Evolutionary conservation across 2,113 vertebrate genomes (phyloP).

Genomic region (Chloropsis cyanopogon): DNA sequence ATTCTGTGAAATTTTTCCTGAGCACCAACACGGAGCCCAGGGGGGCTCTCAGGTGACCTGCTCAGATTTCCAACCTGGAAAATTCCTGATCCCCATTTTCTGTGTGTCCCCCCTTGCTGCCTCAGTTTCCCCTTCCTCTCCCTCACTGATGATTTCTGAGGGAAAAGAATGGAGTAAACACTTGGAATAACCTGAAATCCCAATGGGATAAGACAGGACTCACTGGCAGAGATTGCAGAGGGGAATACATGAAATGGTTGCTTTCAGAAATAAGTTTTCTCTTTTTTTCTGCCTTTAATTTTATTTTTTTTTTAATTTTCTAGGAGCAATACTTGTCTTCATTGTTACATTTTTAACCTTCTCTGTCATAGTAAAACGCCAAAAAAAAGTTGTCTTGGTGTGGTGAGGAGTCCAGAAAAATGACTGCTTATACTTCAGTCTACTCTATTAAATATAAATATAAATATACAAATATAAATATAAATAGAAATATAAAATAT

Average conservation of each 20-base stretch:
- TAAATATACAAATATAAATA: neutral
- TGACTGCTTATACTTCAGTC: neutral
- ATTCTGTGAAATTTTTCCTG: neutral
- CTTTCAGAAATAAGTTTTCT: neutral
- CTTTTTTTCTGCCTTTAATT: too few relatives aligned
- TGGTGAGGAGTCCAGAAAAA: neutral
- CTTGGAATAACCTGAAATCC: neutral
- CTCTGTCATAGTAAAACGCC: neutral
- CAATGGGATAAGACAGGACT: rapidly evolving
- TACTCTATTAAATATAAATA: neutral
- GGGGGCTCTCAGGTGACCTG: too few relatives aligned
- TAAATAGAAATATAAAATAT: too few relatives aligned
- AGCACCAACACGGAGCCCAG: neutral
- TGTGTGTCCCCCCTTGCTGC: too few relatives aligned
- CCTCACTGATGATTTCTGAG: neutral
- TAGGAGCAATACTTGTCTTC: neutral
- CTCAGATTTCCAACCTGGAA: neutral
- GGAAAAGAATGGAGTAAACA: neutral
- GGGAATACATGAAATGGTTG: neutral
- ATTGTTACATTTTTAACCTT: neutral
- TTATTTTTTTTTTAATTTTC: rapidly evolving
- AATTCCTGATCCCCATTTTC: neutral
- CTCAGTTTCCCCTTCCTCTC: neutral
- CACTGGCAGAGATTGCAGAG: neutral
- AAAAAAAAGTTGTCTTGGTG: neutral